Evolutionary conservation across 2,797 vertebrate genomes (phyloP).

Genomic region (Lutjanus argentimaculatus): DNA sequence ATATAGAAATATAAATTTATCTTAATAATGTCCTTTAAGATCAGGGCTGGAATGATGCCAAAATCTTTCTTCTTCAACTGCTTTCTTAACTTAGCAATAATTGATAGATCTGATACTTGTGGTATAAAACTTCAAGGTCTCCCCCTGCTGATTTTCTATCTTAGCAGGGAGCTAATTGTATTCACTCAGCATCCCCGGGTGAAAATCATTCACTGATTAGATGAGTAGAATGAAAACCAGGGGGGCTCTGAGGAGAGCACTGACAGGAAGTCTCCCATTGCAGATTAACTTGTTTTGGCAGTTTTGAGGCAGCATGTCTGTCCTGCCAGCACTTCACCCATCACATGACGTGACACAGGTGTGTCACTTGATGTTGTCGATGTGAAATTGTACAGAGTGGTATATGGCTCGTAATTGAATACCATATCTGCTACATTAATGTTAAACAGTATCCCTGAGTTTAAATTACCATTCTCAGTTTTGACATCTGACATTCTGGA

Average conservation of each 20-base stretch:
- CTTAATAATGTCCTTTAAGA: not conserved
- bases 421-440: not conserved
- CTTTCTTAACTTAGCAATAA: slow-evolving; percentile 8
- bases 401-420: not conserved
- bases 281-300: slow-evolving; percentile 15
- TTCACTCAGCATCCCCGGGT: slow-evolving; percentile 53
- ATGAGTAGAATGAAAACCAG: slow-evolving; percentile 46
- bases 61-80: not conserved
- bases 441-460: not conserved
- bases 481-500: not conserved
- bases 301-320: slow-evolving; percentile 10
- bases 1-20: not conserved
- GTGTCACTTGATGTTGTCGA: not conserved
- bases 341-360: not conserved
- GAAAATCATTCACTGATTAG: slow-evolving; percentile 63
- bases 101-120: slow-evolving; percentile 32
- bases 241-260: slow-evolving; percentile 13
- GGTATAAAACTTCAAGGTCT: slow-evolving; percentile 23
- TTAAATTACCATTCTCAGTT: not conserved
- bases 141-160: slow-evolving; percentile 35
- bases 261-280: slow-evolving; percentile 31
- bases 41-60: slow-evolving; percentile 2
- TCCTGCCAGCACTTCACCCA: slow-evolving; percentile 8
- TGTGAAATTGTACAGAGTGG: not conserved
- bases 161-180: slow-evolving; percentile 66